Evolutionary conservation across 2,797 vertebrate genomes (phyloP), one percentile per base, ranked within the genome.

Genomic region (Peromyscus nudipes): DNA sequence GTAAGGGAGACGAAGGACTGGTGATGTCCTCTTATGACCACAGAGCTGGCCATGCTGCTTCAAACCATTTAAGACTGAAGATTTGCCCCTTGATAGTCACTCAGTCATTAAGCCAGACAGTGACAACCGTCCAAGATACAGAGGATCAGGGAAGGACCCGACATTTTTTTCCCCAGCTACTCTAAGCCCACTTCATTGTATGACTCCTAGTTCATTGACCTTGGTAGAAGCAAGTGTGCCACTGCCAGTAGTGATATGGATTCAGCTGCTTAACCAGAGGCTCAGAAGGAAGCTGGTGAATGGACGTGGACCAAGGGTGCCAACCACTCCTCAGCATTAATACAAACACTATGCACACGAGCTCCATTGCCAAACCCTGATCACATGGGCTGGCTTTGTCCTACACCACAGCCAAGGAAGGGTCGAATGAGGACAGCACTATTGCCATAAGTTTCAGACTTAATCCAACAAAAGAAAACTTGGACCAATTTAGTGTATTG

Each of bases 401-500:
- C 57, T 83, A 40, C 34, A 69, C 60, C 75, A 75, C 21, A 65
- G 92, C 67, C 88, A 79, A 75, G 31, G 87, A 79, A 75, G 31
- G 87, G 91, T 65, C 52, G 65, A 93, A 71, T 79, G 55, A 85
- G 93, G 87, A 95, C 80, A 69, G 71, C 4, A 46, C 86, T 43
- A 81, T 13, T 52, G 80, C 80, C 84, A 23, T 84, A 73, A 73
- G 83, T 81, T 90, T 87, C 91, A 82, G 75, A 69, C 19, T 34
- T 75, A 93, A 95, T 79, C 80, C 95, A 93, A 79, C 80, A 64
- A 94, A 90, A 92, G 94, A 89, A 96, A 89, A 81, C 76, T 29
- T 92, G 80, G 87, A 65, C 40, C 65, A 52, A 55, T 82, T 94
- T 77, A 92, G 75, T 46, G 85, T n/a, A 92, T 23, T 93, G 83